Conservation (phyloP, 2,797 vertebrate species). For the Cossypha niveicapilla region DNA sequence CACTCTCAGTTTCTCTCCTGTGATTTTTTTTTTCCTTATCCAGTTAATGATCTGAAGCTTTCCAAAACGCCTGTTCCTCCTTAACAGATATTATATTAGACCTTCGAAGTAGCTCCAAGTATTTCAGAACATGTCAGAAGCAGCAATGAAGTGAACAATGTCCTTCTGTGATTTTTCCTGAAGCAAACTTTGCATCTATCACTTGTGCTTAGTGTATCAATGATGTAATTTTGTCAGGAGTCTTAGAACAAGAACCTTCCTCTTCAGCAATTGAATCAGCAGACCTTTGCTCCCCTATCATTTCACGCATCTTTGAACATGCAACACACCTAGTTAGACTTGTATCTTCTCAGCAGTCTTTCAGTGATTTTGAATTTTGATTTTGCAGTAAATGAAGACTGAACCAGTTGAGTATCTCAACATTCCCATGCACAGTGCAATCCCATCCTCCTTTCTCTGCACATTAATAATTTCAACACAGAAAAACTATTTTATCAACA, state of each 20-base stretch:
- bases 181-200: background rate
- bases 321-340: background rate
- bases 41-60: slow-evolving; percentile 9
- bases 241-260: background rate
- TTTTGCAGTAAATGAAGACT: no score
- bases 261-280: background rate
- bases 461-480: background rate
- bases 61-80: background rate
- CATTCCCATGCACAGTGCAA: background rate
- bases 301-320: background rate
- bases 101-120: background rate
- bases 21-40: background rate
- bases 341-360: background rate
- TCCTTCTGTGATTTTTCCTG: background rate
- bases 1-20: background rate
- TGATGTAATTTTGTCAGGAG: fast-evolving
- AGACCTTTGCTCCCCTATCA: background rate
- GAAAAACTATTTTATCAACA: background rate
- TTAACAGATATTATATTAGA: background rate
- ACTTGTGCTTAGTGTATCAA: background rate
- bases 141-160: background rate
- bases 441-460: background rate
- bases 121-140: background rate
- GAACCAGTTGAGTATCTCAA: background rate
- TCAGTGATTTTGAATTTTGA: background rate